Evolutionary conservation across 2,888 invertebrate species (phyloP).

Genomic region (Rotaria magnacalcarata): DNA sequence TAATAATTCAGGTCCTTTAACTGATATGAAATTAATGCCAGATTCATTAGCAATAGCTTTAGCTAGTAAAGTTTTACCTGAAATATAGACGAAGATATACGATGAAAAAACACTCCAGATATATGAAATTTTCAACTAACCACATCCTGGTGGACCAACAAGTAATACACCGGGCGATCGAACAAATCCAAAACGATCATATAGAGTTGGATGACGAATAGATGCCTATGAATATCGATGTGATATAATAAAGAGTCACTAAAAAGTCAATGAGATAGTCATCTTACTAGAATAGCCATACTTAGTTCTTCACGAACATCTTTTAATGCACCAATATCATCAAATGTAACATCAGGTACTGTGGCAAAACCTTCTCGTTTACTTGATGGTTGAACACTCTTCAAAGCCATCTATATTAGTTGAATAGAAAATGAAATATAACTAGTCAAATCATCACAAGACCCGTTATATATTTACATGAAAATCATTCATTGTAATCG

Average conservation of each 20-base stretch:
- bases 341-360: slow-evolving; percentile 90
- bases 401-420: slow-evolving; percentile 34
- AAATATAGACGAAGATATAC: slow-evolving; percentile 49
- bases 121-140: slow-evolving; percentile 45
- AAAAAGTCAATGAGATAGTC: slow-evolving; percentile 27
- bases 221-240: slow-evolving; percentile 68
- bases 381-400: slow-evolving; percentile 78
- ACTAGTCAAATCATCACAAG: too few relatives aligned
- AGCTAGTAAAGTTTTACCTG: slow-evolving; percentile 80
- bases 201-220: slow-evolving; percentile 76
- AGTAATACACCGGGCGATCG: slow-evolving; percentile 82
- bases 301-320: slow-evolving; percentile 83
- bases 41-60: slow-evolving; percentile 98
- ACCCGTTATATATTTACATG: not conserved
- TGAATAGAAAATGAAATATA: not conserved
- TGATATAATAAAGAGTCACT: not conserved
- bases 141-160: slow-evolving; percentile 86
- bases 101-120: not conserved
- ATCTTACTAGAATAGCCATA: slow-evolving; percentile 73
- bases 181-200: slow-evolving; percentile 72
- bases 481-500: slow-evolving; percentile 28
- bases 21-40: slow-evolving; percentile 94
- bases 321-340: slow-evolving; percentile 84
- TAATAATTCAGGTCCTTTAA: slow-evolving; percentile 92
- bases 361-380: slow-evolving; percentile 95